Evolutionary conservation across 2,888 invertebrate species (phyloP).

Genomic region (Clostera curtula): DNA sequence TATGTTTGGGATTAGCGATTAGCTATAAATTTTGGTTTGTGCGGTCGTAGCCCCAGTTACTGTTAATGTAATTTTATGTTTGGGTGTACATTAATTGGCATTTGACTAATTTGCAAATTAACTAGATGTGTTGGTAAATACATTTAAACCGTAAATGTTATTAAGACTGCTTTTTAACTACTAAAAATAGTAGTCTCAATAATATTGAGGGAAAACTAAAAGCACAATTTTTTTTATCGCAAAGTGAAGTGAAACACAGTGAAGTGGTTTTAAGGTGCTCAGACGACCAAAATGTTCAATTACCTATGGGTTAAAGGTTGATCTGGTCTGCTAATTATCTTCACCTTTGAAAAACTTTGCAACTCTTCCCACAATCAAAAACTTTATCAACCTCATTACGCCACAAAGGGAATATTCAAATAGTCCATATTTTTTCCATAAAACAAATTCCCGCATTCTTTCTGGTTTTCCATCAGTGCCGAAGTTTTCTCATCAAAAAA

Average conservation of each 20-base stretch:
- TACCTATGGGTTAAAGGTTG: no score
- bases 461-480: conserved; percentile 12
- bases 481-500: conserved; percentile 29
- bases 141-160: no score
- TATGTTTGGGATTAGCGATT: conserved; percentile 24
- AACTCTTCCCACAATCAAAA: conserved; percentile 9
- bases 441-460: conserved; percentile 18
- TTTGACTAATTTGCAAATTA: neutral
- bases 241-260: no score
- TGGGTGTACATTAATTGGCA: neutral
- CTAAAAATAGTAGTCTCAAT: no score
- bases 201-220: no score
- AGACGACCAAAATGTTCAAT: no score
- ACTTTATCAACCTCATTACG: conserved; percentile 8
- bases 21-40: conserved; percentile 20
- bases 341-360: no score
- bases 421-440: conserved; percentile 6
- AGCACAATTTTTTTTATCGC: no score
- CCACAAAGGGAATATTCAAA: conserved; percentile 11
- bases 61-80: conserved; percentile 10
- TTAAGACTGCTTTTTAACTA: no score
- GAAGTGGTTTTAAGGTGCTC: no score
- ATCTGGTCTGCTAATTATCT: no score
- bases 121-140: no score
- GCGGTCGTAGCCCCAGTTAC: conserved; percentile 15